Evolutionary conservation across 2,888 invertebrate species (phyloP), one percentile per base, ranked within the genome.

Genomic region (Brachycybe producta): DNA sequence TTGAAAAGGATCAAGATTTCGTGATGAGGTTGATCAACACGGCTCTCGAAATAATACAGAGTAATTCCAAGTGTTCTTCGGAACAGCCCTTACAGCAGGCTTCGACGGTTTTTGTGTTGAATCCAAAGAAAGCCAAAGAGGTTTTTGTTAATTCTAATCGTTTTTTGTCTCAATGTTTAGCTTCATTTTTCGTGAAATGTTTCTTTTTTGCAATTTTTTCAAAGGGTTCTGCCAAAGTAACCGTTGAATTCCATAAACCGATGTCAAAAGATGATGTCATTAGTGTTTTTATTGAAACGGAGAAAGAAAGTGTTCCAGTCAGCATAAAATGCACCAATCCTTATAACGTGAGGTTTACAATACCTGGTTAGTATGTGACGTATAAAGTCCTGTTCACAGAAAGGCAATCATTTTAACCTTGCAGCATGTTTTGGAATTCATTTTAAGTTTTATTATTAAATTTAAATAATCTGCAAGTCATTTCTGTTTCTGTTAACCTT

Each of bases 1-100:
- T 81, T 43, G 85, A 86, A 62, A 83, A 85, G 63, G 87, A 87
- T 65, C 82, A 82, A 47, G 79, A 80, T 0, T 84, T 85, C 62
- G 84, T 86, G 30, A 40, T 51, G 5, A 49, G 51, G 35, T 53
- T 57, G 7, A 53, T 58, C 35, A 46, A 55, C 11, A 51, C 52
- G 34, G 52, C 55, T 3, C 82, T 83, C 56, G 83, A 84, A 54
- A 82, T 87, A 61, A 70, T 88, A n/a, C 80, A 81, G 0, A 79
- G 82, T 85, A 55, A n/a, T n/a, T n/a, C n/a, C n/a, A n/a, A n/a
- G n/a, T n/a, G n/a, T n/a, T n/a, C n/a, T n/a, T n/a, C n/a, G n/a
- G n/a, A n/a, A n/a, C n/a, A n/a, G n/a, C n/a, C n/a, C n/a, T n/a
- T n/a, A n/a, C n/a, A n/a, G n/a, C 79, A 80, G 21, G 52, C 49